Base-by-base conservation (phyloP, 2,797 vertebrate genomes). In the Heliangelus exortis region DNA sequence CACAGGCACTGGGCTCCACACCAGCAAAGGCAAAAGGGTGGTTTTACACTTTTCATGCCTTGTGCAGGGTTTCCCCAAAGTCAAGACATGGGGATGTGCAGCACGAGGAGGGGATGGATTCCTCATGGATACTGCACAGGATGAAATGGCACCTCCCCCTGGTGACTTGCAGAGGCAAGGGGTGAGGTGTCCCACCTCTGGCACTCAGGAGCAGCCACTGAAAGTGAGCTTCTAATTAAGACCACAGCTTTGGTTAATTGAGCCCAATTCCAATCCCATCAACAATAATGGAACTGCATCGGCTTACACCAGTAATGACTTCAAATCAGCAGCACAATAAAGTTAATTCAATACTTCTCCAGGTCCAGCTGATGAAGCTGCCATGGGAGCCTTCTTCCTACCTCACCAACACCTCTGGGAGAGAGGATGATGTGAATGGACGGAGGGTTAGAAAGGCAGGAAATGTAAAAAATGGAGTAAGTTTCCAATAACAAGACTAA, bases 221-320 rank as follows among this genome's bases (percentile, higher is more conserved):
- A 95, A 91, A 95, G 76, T 31, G 12, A 74, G 91, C 57, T 87
- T 90, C 92, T 96, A 96, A 94, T 97, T 94, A 96, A 93, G 83
- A 88, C 65, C 72, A 77, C 3, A 8, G 83, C 86, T 95, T 93
- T 6, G 3, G 67, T 74, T 96, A 97, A 93, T 92, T 90, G 93
- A 96, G 91, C 84, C 93, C 94, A 92, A 97, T 95, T 94, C 72
- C 94, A 96, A 94, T 96, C 96, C 93, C 93, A 96, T 96, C 95
- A 96, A 94, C 86, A 90, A 94, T 94, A 96, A 96, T 95, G 93
- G 95, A 84, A 94, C 91, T 97, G 91, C 95, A 95, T 96, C 87
- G 81, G 95, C 95, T 96, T 97, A 96, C 92, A 92, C 91, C 90
- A 90, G 83, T 95, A 96, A 95, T 95, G 91, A 96, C 91, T 96